Conservation (phyloP, 2,113 vertebrate genomes). For the Tapirus terrestris region DNA sequence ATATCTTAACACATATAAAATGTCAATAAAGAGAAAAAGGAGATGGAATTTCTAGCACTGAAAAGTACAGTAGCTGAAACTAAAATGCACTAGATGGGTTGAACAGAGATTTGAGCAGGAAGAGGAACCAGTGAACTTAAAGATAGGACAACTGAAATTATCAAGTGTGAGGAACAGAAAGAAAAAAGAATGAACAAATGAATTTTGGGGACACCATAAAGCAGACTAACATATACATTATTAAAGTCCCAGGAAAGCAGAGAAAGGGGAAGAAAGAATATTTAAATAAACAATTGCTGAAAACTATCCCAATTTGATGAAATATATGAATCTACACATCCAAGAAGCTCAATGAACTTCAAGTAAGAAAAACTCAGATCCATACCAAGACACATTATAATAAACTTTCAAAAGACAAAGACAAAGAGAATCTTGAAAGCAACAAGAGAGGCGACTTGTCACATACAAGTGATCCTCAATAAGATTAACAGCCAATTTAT, state of each 20-base stretch:
- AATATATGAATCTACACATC: background rate
- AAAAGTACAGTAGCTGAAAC: background rate
- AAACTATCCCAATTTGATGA: background rate
- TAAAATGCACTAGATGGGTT: background rate
- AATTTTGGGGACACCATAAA: background rate
- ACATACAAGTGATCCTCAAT: background rate
- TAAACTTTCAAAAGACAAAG: background rate
- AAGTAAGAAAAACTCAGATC: background rate
- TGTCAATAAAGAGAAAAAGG: background rate
- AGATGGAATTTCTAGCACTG: background rate
- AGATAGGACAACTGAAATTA: background rate
- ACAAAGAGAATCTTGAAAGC: background rate
- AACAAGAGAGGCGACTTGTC: background rate
- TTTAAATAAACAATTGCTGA: slow-evolving; percentile 30
- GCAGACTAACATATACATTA: background rate
- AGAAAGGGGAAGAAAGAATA: background rate
- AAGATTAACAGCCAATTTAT: background rate
- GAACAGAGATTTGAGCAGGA: background rate
- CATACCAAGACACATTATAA: background rate
- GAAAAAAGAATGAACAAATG: background rate
- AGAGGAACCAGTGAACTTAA: background rate
- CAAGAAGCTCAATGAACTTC: background rate
- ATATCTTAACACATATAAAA: background rate
- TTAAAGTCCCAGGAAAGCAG: background rate
- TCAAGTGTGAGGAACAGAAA: background rate